Evolutionary conservation across 2,113 vertebrate species (phyloP), one percentile per base, ranked within the genome.

Genomic region (Cynopterus brachyotis): DNA sequence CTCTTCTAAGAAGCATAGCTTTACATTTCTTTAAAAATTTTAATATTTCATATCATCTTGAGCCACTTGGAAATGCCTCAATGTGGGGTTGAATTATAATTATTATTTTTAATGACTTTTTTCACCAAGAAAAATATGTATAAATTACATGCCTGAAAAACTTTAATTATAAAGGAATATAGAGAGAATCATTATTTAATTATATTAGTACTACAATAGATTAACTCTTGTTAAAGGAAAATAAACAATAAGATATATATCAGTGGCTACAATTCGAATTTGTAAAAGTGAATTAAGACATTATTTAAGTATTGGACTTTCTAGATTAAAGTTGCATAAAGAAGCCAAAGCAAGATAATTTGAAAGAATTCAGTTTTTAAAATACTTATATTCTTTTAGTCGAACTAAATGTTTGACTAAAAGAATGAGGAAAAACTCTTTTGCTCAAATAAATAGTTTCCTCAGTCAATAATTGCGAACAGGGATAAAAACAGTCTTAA

Each of bases 11-110:
- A 88, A 47, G 69, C 67, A 89, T 32, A 92, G 91, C 62, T 97
- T 82, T 96, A 94, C 57, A 96, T 97, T 97, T 83, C 92, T 89
- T 87, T 89, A 95, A 92, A 89, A 97, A 81, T 96, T 80, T 87
- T 93, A 94, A 80, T 73, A 79, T 94, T 88, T 96, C 88, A 73
- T 59, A 95, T 95, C 90, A 95, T 93, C 62, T 76, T 81, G 26
- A 94, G 60, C 24, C 13, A 78, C 45, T 40, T 95, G 13, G 10
- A 93, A 96, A 53, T 60, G 37, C 24, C 15, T 84, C 62, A 64
- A 32, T 78, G 47, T 16, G n/a, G n/a, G 6, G 4, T 64, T 40
- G 72, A 96, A 66, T 78, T 66, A 37, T 60, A 86, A 92, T 62
- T 75, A 64, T 95, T 84, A 82, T 50, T 94, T 84, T 82, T 24